phyloP scores from a whole-genome alignment of 1,140 invertebrate species.

The Teleopsis dalmanni region DNA sequence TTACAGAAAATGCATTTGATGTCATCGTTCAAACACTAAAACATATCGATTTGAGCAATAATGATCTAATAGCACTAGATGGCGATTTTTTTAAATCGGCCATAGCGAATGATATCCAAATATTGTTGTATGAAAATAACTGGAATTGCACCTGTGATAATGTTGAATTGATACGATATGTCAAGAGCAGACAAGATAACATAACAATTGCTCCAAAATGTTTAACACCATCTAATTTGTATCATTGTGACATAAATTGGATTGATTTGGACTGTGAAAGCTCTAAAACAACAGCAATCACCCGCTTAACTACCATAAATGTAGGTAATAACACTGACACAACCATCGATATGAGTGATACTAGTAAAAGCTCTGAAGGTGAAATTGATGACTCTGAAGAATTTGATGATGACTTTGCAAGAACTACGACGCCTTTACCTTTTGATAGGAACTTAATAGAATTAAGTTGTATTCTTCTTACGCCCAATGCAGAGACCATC shows the following conservation, averaged over 20 bases:
- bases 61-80: conserved; percentile 3
- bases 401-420: too few relatives aligned
- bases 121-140: background rate
- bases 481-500: too few relatives aligned
- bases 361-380: background rate
- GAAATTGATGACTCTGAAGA: background rate
- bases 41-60: conserved; percentile 7
- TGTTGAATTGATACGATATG: background rate
- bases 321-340: too few relatives aligned
- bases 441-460: too few relatives aligned
- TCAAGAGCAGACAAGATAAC: background rate
- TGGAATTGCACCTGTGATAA: conserved; percentile 12
- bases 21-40: background rate
- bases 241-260: too few relatives aligned
- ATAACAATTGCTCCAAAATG: background rate
- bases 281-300: too few relatives aligned
- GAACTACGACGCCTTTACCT: too few relatives aligned
- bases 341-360: background rate
- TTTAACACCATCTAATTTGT: conserved; percentile 4
- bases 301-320: too few relatives aligned
- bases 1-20: background rate
- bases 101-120: background rate
- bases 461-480: too few relatives aligned
- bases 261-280: background rate
- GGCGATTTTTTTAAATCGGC: background rate